Evolutionary conservation across 64 coral and sea anemone species (phyloP), one percentile per base, ranked within the genome.

Genomic region (Pocillopora damicornis): DNA sequence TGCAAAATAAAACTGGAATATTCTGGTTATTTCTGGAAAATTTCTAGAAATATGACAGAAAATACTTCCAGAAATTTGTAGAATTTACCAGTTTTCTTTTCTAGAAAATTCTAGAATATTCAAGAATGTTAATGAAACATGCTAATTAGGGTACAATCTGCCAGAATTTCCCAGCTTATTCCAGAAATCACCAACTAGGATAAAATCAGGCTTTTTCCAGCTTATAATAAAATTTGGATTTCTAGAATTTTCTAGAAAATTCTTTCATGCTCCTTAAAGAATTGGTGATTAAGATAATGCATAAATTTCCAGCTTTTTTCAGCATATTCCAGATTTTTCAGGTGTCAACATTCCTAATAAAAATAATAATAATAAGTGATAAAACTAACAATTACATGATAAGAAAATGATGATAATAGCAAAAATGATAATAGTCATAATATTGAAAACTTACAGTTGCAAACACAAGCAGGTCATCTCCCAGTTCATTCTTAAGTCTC

Each of bases 401-500:
- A 4, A 51, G 42, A 51, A 4, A 51, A 51, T 51, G 2, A 30
- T 30, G 30, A 30, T 30, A 30, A 30, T 51, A 51, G 42, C 7
- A 51, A 23, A 26, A 59, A 20, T 72, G 2, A 66, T 62, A 42
- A 30, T 30, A 30, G 30, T 57, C 58, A n/a, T 37, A 25, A 18
- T 51, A 37, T 15, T 34, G 6, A 59, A 23, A 58, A 84, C 96
- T 92, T 88, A 99, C 97, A 14, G 86, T 88, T 59, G 97, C 97
- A 95, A 99, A 99, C 72, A 90, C 87, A 85, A 99, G 93, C 57
- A 93, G 75, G 67, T 95, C 88, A 99, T 95, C 93, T 65, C 97
- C 97, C 51, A 95, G 16, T 86, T 99, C 97, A 93, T 95, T 99
- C 65, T 99, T 99, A 37, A 99, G 88, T 77, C 97, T 92, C 59